Percentiles rank a stretch among this genome's conserved stretches.
These are phyloP conservation scores for Charina bottae DNA, from an alignment of 2,113 vertebrate species.

Conservation along the genomic window DNA sequence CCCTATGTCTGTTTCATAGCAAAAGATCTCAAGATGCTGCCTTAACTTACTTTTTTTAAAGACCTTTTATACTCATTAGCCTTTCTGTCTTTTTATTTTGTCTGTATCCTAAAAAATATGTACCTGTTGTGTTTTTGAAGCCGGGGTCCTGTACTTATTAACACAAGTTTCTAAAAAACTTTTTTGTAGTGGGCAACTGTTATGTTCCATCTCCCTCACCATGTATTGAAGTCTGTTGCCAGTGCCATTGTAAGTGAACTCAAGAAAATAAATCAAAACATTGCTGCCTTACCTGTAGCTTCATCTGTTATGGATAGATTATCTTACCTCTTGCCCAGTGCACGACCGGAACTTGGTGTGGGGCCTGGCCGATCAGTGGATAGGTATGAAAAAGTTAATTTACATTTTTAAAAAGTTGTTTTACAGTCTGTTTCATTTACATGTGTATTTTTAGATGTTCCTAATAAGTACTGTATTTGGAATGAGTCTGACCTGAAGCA, in stretches of 20 bases:
- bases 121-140: constrained; percentile 11
- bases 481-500: background rate
- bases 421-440: background rate
- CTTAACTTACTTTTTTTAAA: background rate
- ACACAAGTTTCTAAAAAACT: background rate
- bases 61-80: background rate
- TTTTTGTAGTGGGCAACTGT: constrained; percentile 93
- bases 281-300: constrained; percentile 97
- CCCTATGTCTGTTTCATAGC: background rate
- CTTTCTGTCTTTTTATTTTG: background rate
- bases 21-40: background rate
- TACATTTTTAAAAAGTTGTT: background rate
- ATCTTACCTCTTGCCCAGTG: constrained; percentile 98
- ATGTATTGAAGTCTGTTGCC: constrained; percentile 93
- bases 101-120: background rate
- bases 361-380: constrained; percentile 97
- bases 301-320: constrained; percentile 99
- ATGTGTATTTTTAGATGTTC: background rate
- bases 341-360: constrained; percentile 93
- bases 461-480: background rate
- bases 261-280: constrained; percentile 99
- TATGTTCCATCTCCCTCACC: constrained; percentile 97
- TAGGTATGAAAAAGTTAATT: constrained; percentile 76
- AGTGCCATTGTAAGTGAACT: constrained; percentile 96
- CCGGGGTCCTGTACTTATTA: background rate